phyloP scores from a whole-genome alignment of 2,113 vertebrate species.

The Chionodraco myersi region DNA sequence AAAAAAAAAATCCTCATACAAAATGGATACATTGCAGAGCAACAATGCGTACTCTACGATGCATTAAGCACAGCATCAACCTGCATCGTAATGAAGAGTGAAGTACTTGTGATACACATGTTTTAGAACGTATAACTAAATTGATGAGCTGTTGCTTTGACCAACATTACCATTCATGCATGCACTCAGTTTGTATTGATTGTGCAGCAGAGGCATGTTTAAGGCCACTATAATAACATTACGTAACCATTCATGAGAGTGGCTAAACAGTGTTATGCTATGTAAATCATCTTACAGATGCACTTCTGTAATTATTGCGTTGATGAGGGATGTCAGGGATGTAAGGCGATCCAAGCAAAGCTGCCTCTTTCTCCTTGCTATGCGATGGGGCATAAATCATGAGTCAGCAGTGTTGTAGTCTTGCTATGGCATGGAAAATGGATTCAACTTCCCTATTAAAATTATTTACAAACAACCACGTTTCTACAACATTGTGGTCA shows the following conservation, averaged over 20 bases:
- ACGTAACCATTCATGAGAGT: slow-evolving; percentile 61
- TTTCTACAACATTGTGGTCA: slow-evolving; percentile 36
- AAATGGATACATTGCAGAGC: slow-evolving; percentile 40
- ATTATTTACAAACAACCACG: slow-evolving; percentile 44
- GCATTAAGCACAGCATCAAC: slow-evolving; percentile 5
- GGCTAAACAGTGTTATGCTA: slow-evolving; percentile 57
- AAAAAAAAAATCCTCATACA: slow-evolving; percentile 31
- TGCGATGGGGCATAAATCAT: slow-evolving; percentile 62
- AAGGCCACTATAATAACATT: slow-evolving; percentile 39
- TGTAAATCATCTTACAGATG: slow-evolving; percentile 60
- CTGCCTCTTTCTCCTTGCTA: slow-evolving; percentile 31
- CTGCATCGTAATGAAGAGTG: slow-evolving; percentile 14
- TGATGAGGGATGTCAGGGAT: slow-evolving; percentile 57
- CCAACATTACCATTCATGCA: slow-evolving; percentile 19
- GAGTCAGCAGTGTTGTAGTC: slow-evolving; percentile 74
- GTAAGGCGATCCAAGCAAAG: slow-evolving; percentile 57
- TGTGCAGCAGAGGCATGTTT: slow-evolving; percentile 31
- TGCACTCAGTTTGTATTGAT: slow-evolving; percentile 15
- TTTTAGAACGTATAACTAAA: slow-evolving; percentile 21
- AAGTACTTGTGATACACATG: slow-evolving; percentile 7
- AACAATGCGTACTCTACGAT: slow-evolving; percentile 11
- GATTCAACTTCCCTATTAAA: slow-evolving; percentile 34
- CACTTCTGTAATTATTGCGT: slow-evolving; percentile 65
- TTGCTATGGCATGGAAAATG: slow-evolving; percentile 44
- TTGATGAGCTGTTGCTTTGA: slow-evolving; percentile 26